phyloP scores from a whole-genome alignment of 1,140 invertebrate genomes.

The Hermetia illucens region DNA sequence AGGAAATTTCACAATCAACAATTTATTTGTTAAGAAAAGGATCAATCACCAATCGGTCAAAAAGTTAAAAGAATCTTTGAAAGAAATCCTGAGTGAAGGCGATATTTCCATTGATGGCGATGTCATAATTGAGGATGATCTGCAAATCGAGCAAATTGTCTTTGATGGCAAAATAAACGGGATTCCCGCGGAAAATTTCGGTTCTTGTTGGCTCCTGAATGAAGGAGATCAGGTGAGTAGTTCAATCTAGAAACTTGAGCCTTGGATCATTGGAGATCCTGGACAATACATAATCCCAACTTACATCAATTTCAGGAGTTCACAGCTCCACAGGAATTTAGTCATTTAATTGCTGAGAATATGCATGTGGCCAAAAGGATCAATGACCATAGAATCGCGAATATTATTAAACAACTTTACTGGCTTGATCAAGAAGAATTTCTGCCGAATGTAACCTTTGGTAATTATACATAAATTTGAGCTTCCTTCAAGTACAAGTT shows the following conservation, averaged over 20 bases:
- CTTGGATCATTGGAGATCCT: no score
- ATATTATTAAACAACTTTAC: conserved; percentile 24
- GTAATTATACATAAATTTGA: conserved; percentile 11
- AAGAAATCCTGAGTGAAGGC: no score
- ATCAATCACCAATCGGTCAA: conserved; percentile 9
- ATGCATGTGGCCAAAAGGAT: conserved; percentile 19
- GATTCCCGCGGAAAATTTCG: conserved; percentile 14
- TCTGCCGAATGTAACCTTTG: conserved; percentile 25
- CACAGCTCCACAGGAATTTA: conserved; percentile 15
- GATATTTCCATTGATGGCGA: conserved; percentile 11
- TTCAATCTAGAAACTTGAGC: not conserved
- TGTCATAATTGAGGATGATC: conserved; percentile 21
- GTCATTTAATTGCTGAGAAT: conserved; percentile 14
- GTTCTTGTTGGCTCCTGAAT: conserved; percentile 15
- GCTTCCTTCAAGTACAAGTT: not conserved
- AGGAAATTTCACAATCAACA: no score
- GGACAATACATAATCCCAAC: not conserved
- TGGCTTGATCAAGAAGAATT: conserved; percentile 25
- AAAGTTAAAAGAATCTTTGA: conserved; percentile 17
- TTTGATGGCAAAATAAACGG: conserved; percentile 19
- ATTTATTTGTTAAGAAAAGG: no score
- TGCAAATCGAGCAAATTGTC: conserved; percentile 16
- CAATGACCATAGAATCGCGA: conserved; percentile 23
- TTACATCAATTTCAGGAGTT: conserved; percentile 12
- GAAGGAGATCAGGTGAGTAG: conserved; percentile 3